Evolutionary conservation across 1,140 invertebrate species (phyloP).

Genomic region (Eumeta japonica): DNA sequence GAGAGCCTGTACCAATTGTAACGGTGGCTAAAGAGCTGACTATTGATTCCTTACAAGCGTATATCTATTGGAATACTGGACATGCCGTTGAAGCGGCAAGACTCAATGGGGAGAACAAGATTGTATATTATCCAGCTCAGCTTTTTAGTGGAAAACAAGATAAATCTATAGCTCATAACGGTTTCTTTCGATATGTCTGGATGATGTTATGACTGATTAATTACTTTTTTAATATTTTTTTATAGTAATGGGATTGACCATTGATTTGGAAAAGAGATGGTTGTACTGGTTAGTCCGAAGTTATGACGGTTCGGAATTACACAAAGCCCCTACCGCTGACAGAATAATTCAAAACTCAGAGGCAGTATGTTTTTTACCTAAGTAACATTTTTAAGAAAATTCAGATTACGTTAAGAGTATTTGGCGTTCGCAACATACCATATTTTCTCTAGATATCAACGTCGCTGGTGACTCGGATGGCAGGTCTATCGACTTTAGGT

Average conservation of each 20-base stretch:
- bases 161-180: constrained; percentile 25
- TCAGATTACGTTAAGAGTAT: constrained; percentile 1
- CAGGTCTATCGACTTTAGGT: constrained; percentile 44
- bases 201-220: not conserved
- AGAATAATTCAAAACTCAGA: constrained; percentile 18
- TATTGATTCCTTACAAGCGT: constrained; percentile 78
- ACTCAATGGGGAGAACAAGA: constrained; percentile 75
- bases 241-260: constrained; percentile 76
- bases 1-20: constrained; percentile 75
- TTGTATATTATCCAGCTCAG: constrained; percentile 70
- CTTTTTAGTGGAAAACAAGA: constrained; percentile 77
- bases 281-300: constrained; percentile 80
- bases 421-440: not conserved
- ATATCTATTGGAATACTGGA: constrained; percentile 85
- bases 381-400: constrained; percentile 7
- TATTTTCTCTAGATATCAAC: constrained; percentile 32
- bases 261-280: constrained; percentile 71
- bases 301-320: constrained; percentile 72
- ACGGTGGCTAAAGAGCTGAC: constrained; percentile 77
- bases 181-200: too few species aligned
- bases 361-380: not conserved
- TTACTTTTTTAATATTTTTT: constrained; percentile 15
- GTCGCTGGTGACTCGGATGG: constrained; percentile 36
- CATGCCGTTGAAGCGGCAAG: constrained; percentile 76
- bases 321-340: constrained; percentile 65